Evolutionary conservation across 1,140 invertebrate genomes (phyloP), one percentile per base, ranked within the genome.

Genomic region (Goniozus legneri): DNA sequence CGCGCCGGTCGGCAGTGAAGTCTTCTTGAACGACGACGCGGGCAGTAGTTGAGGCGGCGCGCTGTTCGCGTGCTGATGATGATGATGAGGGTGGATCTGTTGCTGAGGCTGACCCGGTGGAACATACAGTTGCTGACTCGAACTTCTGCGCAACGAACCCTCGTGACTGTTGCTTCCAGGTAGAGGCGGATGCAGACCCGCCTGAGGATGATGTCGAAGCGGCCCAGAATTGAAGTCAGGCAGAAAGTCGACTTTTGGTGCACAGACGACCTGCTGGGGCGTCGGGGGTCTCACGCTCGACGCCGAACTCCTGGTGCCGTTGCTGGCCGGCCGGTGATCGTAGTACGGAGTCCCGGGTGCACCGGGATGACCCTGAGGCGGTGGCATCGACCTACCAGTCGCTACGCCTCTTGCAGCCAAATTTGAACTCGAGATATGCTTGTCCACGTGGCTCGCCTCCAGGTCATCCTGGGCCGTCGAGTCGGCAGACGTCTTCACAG

Each of bases 401-500:
- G 54, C 60, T 13, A 68, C 73, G 10, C 52, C 69, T 45, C 66
- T 62, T 18, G 60, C 48, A 3, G 44, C 50, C 39, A 58, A 27
- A 14, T 15, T 58, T 0, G 46, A 46, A 14, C 61, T 68, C 30
- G 47, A 62, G 1, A 66, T 58, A 27, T 65, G 56, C 8, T 67
- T 68, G 27, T 63, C 49, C 41, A 47, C 42, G n/a, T 37, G 13
- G 30, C 52, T 50, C 10, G 48, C 58, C n/a, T 82, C 78, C 3
- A 71, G 59, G 38, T 88, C 85, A 57, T 88, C 86, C 59, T 85
- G 81, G 1, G 85, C 84, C 1, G 89, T 91, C 1, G 89, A 91
- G 68, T 92, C 89, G 0, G 89, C 89, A 1, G 88, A 86, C 27
- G 88, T 90, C 58, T 89, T 84, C 0, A 92, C 84, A 0, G 89